Conservation (phyloP, 1,140 invertebrate genomes). For the Caligus rogercresseyi region DNA sequence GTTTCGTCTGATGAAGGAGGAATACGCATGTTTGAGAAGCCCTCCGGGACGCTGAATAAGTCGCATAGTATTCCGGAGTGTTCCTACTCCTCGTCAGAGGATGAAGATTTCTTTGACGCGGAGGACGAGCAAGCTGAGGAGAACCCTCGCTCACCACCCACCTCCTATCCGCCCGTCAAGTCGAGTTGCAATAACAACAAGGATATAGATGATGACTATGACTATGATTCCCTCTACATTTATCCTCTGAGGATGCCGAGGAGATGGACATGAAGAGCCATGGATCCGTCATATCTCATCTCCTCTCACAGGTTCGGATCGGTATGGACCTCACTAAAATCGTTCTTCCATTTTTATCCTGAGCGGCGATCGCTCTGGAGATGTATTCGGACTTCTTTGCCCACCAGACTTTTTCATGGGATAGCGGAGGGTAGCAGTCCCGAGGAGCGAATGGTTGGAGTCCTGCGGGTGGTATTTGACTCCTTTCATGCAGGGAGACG, state of each 20-base stretch:
- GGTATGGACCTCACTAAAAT: constrained; percentile 97
- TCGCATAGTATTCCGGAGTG: constrained; percentile 49
- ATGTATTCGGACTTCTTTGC: constrained; percentile 98
- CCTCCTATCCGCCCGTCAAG: too few relatives aligned
- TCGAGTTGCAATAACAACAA: too few relatives aligned
- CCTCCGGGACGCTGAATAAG: not conserved
- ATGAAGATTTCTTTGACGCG: constrained; percentile 90
- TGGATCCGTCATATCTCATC: constrained; percentile 79
- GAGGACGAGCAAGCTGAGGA: constrained; percentile 38
- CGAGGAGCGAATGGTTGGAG: constrained; percentile 59
- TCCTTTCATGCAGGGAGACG: constrained; percentile 92
- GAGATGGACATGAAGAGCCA: constrained; percentile 72
- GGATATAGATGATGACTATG: constrained; percentile 17
- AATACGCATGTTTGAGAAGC: not conserved
- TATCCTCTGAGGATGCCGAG: constrained; percentile 51
- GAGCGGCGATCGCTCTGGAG: constrained; percentile 85
- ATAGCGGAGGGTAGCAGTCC: constrained; percentile 64
- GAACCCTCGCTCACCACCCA: too few relatives aligned
- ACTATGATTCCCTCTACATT: constrained; percentile 46
- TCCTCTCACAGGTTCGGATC: constrained; percentile 84
- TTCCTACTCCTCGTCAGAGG: constrained; percentile 88
- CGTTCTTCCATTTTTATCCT: constrained; percentile 69
- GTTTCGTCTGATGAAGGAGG: too few relatives aligned
- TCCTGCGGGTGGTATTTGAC: constrained; percentile 75
- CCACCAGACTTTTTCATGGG: constrained; percentile 87